Evolutionary conservation across 1,140 invertebrate species (phyloP).

Genomic region (Oryctes rhinoceros): DNA sequence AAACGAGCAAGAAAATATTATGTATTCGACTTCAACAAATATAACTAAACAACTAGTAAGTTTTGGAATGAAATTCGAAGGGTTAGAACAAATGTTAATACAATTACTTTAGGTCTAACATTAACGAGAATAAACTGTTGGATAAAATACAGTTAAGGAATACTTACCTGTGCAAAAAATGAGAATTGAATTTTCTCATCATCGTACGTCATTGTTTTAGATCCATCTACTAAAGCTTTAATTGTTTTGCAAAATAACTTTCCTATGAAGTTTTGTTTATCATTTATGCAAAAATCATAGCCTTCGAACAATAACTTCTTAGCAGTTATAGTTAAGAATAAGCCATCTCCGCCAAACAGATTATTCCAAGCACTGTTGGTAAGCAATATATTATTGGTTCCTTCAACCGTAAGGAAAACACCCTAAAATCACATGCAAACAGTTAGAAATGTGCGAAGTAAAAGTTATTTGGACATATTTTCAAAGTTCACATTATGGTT

Average conservation of each 20-base stretch:
- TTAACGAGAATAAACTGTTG: too few species aligned
- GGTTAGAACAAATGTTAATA: too few species aligned
- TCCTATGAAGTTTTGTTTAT: neutral
- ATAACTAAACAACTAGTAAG: too few species aligned
- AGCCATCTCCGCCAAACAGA: neutral
- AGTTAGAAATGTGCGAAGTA: neutral
- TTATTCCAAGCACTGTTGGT: neutral
- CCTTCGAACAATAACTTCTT: constrained; percentile 24
- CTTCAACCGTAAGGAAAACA: constrained; percentile 4
- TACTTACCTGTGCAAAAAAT: constrained; percentile 30
- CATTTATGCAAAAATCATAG: constrained; percentile 19
- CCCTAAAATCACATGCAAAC: neutral
- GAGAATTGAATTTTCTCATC: neutral
- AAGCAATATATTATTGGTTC: neutral
- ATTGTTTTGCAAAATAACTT: neutral
- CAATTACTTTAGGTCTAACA: too few species aligned
- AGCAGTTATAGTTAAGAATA: neutral
- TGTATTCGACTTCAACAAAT: too few species aligned
- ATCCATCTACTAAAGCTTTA: neutral
- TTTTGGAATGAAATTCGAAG: too few species aligned
- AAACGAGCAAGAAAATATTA: too few species aligned
- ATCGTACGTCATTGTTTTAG: neutral
- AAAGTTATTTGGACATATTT: too few species aligned
- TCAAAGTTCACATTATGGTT: too few species aligned
- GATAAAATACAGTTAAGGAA: neutral